phyloP scores from a whole-genome alignment of 2,797 vertebrate species.

The Platalea minor region DNA sequence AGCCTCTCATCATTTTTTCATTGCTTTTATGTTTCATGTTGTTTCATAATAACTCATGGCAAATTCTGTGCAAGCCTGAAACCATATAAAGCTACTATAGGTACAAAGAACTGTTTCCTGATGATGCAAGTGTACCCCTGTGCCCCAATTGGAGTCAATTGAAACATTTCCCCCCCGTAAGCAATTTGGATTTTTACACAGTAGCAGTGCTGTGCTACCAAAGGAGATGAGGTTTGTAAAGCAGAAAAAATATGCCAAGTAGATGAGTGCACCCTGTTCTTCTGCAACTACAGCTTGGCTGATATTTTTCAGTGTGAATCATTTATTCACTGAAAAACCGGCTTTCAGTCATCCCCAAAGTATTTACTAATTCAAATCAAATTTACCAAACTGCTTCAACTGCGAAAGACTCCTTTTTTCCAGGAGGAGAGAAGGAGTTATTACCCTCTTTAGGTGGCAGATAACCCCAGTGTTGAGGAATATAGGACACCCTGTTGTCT shows the following conservation, averaged over 20 bases:
- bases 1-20: background rate
- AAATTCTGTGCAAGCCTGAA: background rate
- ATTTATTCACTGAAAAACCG: background rate
- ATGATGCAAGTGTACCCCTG: background rate
- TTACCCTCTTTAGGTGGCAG: background rate
- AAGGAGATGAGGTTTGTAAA: background rate
- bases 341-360: background rate
- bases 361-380: background rate
- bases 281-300: background rate
- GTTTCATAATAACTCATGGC: background rate
- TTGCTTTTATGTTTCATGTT: background rate
- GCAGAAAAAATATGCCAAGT: background rate
- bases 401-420: background rate
- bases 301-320: background rate
- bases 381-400: background rate
- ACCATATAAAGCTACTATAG: background rate
- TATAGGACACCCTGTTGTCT: background rate
- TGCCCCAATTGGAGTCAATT: background rate
- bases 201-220: background rate
- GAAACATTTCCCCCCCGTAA: background rate
- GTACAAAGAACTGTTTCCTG: background rate
- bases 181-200: background rate
- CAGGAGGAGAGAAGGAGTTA: background rate
- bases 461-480: background rate
- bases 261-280: background rate